phyloP scores from a whole-genome alignment of 1,140 invertebrate species.

The Listronotus bonariensis region DNA sequence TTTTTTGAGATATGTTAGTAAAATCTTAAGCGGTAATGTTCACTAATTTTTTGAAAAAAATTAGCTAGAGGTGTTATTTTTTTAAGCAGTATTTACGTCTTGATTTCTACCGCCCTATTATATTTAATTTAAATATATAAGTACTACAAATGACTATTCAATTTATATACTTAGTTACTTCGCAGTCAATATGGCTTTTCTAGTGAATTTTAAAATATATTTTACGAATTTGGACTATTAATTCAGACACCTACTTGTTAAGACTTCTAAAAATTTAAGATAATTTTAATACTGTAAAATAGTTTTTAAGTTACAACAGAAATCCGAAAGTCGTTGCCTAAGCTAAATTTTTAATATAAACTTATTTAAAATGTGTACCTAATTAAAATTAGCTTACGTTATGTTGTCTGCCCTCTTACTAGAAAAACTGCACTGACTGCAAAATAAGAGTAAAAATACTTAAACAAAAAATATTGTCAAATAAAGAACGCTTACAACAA shows the following conservation, averaged over 20 bases:
- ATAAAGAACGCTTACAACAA: constrained; percentile 35
- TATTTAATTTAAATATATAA: constrained; percentile 4
- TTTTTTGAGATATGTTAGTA: constrained; percentile 11
- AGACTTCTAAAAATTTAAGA: no score
- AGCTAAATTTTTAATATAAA: no score
- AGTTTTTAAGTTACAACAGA: no score
- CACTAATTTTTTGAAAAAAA: constrained; percentile 13
- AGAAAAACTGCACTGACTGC: background rate
- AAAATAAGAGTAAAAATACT: no score
- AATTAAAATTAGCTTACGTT: no score
- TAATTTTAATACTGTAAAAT: no score
- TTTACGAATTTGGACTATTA: no score
- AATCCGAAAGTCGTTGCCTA: no score
- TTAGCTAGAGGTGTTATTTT: constrained; percentile 3
- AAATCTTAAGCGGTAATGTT: background rate
- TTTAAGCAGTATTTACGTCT: constrained; percentile 2
- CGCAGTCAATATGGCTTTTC: constrained; percentile 6
- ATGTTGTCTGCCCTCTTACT: background rate
- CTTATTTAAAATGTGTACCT: no score
- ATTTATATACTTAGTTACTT: constrained; percentile 5
- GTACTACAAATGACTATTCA: constrained; percentile 19
- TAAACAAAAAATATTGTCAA: background rate
- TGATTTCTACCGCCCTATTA: background rate
- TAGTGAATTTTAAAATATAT: constrained; percentile 5
- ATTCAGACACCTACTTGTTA: no score